phyloP scores from a whole-genome alignment of 2,113 vertebrate genomes.

The Notothenia rossii region DNA sequence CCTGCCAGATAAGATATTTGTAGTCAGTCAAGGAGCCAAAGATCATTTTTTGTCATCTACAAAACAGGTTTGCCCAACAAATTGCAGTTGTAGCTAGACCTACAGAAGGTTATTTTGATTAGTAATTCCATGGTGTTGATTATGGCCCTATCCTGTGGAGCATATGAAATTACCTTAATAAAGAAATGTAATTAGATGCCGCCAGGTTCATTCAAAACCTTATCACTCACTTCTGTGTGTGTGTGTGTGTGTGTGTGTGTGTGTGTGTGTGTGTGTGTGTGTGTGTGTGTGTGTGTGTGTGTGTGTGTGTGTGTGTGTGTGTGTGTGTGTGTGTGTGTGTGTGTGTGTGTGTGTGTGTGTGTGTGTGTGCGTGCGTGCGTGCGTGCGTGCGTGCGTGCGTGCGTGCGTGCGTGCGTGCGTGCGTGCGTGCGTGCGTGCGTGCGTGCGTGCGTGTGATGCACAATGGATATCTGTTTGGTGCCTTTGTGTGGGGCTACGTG shows the following conservation, averaged over 20 bases:
- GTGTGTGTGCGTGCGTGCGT: no score
- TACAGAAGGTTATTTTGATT: slow-evolving; percentile 57
- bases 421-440: no score
- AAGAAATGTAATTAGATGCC: slow-evolving; percentile 77
- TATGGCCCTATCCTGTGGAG: slow-evolving; percentile 57
- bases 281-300: slow-evolving; percentile 25
- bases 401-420: slow-evolving; percentile 4
- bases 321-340: slow-evolving; percentile 14
- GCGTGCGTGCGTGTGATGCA: neutral
- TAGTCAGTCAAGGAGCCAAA: no score
- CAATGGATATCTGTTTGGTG: slow-evolving; percentile 1
- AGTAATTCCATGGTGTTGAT: slow-evolving; percentile 73
- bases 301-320: slow-evolving; percentile 13
- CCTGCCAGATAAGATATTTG: no score
- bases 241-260: slow-evolving; percentile 6
- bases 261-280: neutral
- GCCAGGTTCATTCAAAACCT: slow-evolving; percentile 62
- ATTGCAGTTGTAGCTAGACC: no score
- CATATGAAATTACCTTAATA: slow-evolving; percentile 77
- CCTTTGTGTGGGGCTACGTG: slow-evolving; percentile 12
- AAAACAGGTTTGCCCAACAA: no score
- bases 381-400: slow-evolving; percentile 17
- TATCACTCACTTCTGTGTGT: slow-evolving; percentile 59
- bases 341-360: slow-evolving; percentile 13
- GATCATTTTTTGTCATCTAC: no score